Base-by-base conservation (phyloP, 2,113 vertebrate species). In the Phrynosoma platyrhinos region DNA sequence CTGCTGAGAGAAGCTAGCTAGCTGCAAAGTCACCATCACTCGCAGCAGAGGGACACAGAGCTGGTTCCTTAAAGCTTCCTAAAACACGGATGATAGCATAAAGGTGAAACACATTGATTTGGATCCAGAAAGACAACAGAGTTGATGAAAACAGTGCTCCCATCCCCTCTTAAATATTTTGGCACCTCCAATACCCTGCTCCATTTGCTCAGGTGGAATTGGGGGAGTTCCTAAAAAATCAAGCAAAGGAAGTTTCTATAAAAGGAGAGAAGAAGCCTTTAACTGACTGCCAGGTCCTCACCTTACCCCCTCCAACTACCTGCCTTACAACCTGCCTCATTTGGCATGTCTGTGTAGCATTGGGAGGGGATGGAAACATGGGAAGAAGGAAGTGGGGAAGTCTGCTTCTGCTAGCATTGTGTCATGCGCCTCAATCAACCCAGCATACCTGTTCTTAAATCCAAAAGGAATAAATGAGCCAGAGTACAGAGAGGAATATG, bases 1-100 rank as follows among this genome's bases (percentile, higher is more conserved):
- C 25, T 82, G 36, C 76, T 72, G 52, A 92, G 86, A 96, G 87
- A 96, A 94, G 52, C 81, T 85, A 72, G 80, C 83, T 87, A 76
- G 82, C 71, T 74, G 52, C 16, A 30, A 71, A 13, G 10, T 5
- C 36, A 23, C 40, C 71, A 30, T 71, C 68, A 55, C 10, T 71
- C 23, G 25, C 25, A 55, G 13, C 21, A 68, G 66, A 79, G 68
- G 52, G 30, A 40, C 18, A 32, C 0, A 12, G 16, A 47, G 27
- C 5, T 72, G 2, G 32, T 62, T 40, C 36, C 20, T 86, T 69
- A 36, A 80, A 36, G 72, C 9, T 25, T 55, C 7, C 40, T 86
- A 71, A 79, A 52, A 30, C 9, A 40, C 21, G 10, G 25, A 80
- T 27, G 30, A 71, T 71, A 71, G 18, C 58, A 62, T 62, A 62